Evolutionary conservation across 1,140 invertebrate species (phyloP).

Genomic region (Scylla paramamosain): DNA sequence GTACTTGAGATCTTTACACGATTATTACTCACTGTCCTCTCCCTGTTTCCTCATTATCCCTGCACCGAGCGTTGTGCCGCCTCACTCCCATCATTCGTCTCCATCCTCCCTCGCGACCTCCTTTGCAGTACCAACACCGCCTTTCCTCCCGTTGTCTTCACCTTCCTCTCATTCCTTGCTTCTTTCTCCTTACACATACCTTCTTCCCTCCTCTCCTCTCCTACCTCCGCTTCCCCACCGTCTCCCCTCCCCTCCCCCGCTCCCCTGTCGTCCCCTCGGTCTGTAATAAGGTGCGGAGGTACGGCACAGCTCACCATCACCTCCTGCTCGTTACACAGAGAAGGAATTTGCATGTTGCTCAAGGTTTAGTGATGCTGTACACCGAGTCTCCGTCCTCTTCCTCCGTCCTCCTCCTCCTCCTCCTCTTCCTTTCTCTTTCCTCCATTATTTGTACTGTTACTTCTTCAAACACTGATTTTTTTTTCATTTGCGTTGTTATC

Average conservation of each 20-base stretch:
- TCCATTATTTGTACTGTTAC: no score
- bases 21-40: background rate
- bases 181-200: background rate
- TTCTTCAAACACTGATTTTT: no score
- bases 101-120: no score
- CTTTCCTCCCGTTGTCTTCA: no score
- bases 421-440: background rate
- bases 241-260: background rate
- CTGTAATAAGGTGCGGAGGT: slow-evolving; percentile 48
- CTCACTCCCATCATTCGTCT: no score
- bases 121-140: no score
- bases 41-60: background rate
- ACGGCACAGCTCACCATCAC: background rate
- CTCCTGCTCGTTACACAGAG: background rate
- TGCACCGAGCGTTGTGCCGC: no score
- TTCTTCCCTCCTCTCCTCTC: background rate
- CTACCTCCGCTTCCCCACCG: background rate
- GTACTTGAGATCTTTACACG: no score
- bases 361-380: slow-evolving; percentile 42
- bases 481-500: no score
- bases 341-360: slow-evolving; percentile 26
- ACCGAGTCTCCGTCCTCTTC: background rate
- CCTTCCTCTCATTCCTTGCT: background rate
- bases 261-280: background rate
- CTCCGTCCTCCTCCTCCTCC: background rate